These are phyloP conservation scores for Oxytorus armatus DNA, from an alignment of 2,888 invertebrate species.

Conservation along the genomic window DNA sequence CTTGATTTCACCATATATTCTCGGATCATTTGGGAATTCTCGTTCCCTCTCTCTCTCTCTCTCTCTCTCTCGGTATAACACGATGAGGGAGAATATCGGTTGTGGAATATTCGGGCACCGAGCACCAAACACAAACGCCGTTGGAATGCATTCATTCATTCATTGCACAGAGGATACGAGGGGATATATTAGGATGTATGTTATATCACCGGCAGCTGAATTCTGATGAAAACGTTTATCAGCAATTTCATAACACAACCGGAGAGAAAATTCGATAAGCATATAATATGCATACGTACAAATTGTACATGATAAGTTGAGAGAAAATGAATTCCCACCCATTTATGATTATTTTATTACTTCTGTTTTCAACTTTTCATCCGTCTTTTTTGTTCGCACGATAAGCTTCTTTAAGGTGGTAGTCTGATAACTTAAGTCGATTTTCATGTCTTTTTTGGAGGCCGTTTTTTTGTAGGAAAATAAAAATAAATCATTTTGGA, in stretches of 20 bases:
- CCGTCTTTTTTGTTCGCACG: slow-evolving; percentile 24
- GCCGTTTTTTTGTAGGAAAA: too few species aligned
- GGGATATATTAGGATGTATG: neutral
- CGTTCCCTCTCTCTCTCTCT: too few species aligned
- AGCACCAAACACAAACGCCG: slow-evolving; percentile 39
- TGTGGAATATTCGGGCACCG: slow-evolving; percentile 45
- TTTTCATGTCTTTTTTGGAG: too few species aligned
- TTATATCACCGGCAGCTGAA: slow-evolving; percentile 19
- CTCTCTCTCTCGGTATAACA: slow-evolving; percentile 10
- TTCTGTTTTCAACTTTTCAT: slow-evolving; percentile 16
- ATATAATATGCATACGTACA: neutral
- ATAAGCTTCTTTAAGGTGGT: slow-evolving; percentile 58
- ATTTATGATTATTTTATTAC: slow-evolving; percentile 14
- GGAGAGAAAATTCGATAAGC: slow-evolving; percentile 29
- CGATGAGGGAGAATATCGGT: slow-evolving; percentile 11
- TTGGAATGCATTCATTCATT: slow-evolving; percentile 51
- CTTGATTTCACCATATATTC: slow-evolving; percentile 63
- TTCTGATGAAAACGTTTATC: slow-evolving; percentile 56
- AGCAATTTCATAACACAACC: slow-evolving; percentile 38
- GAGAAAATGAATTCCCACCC: slow-evolving; percentile 6
- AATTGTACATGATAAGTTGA: slow-evolving; percentile 1
- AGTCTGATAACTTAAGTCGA: too few species aligned
- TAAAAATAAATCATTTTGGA: too few species aligned
- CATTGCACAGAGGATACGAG: slow-evolving; percentile 13
- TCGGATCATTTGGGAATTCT: slow-evolving; percentile 64